phyloP scores from a whole-genome alignment of 2,797 vertebrate genomes.

The Sparidentex hasta region DNA sequence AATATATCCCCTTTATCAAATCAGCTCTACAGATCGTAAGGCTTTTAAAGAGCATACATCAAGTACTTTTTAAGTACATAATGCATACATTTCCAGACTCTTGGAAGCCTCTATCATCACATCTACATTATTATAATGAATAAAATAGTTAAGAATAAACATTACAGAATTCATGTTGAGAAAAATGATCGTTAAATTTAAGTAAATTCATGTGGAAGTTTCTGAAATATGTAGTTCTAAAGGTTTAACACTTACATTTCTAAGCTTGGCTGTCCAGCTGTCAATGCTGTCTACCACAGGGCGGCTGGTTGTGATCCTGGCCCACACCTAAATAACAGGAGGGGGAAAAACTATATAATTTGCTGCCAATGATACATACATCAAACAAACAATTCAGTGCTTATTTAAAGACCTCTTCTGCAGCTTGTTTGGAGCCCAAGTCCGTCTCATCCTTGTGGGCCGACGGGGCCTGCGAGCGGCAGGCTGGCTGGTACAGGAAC shows the following conservation, averaged over 20 bases:
- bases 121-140: too few species aligned
- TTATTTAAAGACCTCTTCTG: constrained; percentile 90
- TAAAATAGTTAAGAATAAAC: too few species aligned
- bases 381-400: not conserved
- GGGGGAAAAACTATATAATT: not conserved
- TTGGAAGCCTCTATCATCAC: too few species aligned
- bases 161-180: too few species aligned
- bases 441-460: constrained; percentile 97
- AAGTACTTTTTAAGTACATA: too few species aligned
- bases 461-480: constrained; percentile 93
- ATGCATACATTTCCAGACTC: too few species aligned
- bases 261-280: constrained; percentile 96
- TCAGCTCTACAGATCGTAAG: too few species aligned
- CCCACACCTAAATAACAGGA: constrained; percentile 90
- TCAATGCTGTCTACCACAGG: constrained; percentile 91
- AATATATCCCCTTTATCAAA: not conserved
- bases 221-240: not conserved
- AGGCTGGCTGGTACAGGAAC: constrained; percentile 96
- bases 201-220: not conserved
- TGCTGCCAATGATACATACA: not conserved
- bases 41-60: too few species aligned
- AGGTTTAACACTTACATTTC: constrained; percentile 88
- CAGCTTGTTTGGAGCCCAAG: constrained; percentile 95
- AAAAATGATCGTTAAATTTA: not conserved
- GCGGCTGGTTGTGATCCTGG: constrained; percentile 92